Conservation (phyloP, 2,888 invertebrate species). For the Lasius platythorax region DNA sequence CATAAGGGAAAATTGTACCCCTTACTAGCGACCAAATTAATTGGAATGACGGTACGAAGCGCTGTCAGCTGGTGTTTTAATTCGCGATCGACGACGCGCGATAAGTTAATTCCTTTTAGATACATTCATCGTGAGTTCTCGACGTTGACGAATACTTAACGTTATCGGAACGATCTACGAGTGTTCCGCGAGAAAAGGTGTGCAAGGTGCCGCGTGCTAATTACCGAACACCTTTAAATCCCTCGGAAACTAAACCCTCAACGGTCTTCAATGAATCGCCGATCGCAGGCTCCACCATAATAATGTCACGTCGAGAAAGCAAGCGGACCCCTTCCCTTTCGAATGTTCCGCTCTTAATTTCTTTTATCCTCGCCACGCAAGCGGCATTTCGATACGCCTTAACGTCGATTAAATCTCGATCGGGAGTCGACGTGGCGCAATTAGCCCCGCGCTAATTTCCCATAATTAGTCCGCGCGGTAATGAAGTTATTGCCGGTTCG, state of each 20-base stretch:
- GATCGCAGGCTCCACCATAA: background rate
- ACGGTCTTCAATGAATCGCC: slow-evolving; percentile 22
- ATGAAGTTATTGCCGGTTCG: slow-evolving; percentile 82
- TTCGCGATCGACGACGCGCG: slow-evolving; percentile 42
- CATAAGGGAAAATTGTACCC: slow-evolving; percentile 7
- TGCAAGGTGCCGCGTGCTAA: slow-evolving; percentile 41
- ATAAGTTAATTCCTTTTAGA: slow-evolving; percentile 32
- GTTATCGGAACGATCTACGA: slow-evolving; percentile 10
- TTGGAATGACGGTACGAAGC: slow-evolving; percentile 37
- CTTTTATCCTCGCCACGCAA: background rate
- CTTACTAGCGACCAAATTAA: slow-evolving; percentile 42
- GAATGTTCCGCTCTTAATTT: slow-evolving; percentile 14
- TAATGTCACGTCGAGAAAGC: slow-evolving; percentile 21
- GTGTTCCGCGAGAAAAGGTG: slow-evolving; percentile 24
- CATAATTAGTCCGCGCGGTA: slow-evolving; percentile 79
- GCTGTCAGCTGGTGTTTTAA: slow-evolving; percentile 51
- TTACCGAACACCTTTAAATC: slow-evolving; percentile 25
- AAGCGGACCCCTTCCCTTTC: background rate
- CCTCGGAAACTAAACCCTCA: slow-evolving; percentile 19
- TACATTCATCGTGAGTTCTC: background rate
- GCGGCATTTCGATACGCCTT: slow-evolving; percentile 29
- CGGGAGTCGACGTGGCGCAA: slow-evolving; percentile 68
- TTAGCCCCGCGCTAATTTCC: slow-evolving; percentile 80
- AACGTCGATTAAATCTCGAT: slow-evolving; percentile 79
- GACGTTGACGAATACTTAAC: slow-evolving; percentile 10